phyloP scores from a whole-genome alignment of 2,888 invertebrate genomes.

The Acleris emargana region DNA sequence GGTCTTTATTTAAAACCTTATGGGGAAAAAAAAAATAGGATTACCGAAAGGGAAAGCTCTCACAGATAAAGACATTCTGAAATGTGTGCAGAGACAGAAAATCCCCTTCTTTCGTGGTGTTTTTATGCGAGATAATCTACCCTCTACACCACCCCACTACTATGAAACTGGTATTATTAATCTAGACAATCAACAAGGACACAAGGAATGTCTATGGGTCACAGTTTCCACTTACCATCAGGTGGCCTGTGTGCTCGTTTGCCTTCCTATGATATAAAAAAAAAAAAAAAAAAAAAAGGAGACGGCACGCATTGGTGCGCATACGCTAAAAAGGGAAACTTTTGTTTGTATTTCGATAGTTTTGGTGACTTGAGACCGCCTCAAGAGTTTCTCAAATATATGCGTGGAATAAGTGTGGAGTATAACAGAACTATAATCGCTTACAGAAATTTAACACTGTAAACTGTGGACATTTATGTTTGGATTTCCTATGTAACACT shows the following conservation, averaged over 20 bases:
- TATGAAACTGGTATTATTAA: slow-evolving; percentile 21
- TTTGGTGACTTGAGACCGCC: slow-evolving; percentile 23
- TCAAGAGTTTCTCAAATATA: slow-evolving; percentile 9
- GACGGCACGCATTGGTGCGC: slow-evolving; percentile 20
- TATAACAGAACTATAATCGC: slow-evolving; percentile 18
- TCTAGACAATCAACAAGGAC: slow-evolving; percentile 4
- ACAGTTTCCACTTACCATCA: too few relatives aligned
- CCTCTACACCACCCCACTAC: not conserved
- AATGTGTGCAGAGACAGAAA: not conserved
- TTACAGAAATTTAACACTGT: slow-evolving; percentile 5
- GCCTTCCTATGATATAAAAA: too few relatives aligned
- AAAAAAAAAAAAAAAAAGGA: too few relatives aligned
- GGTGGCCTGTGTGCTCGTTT: too few relatives aligned
- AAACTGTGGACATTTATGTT: slow-evolving; percentile 24
- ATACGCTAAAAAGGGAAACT: slow-evolving; percentile 10
- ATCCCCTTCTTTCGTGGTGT: slow-evolving; percentile 19
- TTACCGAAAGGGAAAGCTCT: slow-evolving; percentile 4
- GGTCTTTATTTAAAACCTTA: slow-evolving; percentile 8
- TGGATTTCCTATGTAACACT: slow-evolving; percentile 1
- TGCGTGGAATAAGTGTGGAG: not conserved
- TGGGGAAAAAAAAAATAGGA: not conserved
- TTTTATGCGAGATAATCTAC: slow-evolving; percentile 20
- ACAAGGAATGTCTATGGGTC: too few relatives aligned
- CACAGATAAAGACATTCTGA: slow-evolving; percentile 10
- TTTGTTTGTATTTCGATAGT: slow-evolving; percentile 20